A percentile compares a stretch with the other conserved stretches of the same genome.
Conservation (phyloP, 2,113 vertebrate species). For the Muscicapa adusta region DNA sequence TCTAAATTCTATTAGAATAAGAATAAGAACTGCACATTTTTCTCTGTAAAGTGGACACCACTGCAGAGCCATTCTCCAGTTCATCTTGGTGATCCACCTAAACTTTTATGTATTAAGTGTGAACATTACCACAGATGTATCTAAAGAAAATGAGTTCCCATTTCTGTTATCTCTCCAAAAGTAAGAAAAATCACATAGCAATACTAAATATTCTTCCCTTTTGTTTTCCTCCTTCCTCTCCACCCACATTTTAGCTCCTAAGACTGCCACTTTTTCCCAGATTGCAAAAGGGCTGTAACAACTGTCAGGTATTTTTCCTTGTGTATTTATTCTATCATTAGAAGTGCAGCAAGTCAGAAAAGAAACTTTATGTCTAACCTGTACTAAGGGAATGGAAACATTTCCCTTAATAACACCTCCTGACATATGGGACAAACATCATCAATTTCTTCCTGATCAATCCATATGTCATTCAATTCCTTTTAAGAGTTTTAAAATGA, state of each 20-base stretch:
- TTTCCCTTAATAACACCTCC: slow-evolving; percentile 67
- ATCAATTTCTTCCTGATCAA: slow-evolving; percentile 57
- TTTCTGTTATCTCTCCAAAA: neutral
- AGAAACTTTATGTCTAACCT: slow-evolving; percentile 44
- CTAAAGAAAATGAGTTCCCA: slow-evolving; percentile 23
- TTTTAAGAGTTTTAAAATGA: neutral
- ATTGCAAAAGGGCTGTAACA: neutral
- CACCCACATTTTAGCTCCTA: neutral
- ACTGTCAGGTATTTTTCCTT: neutral
- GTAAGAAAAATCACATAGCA: neutral
- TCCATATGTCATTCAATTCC: neutral
- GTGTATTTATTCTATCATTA: neutral
- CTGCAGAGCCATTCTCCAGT: neutral
- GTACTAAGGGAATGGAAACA: slow-evolving; percentile 71
- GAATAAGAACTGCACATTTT: slow-evolving; percentile 55
- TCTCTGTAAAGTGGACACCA: slow-evolving; percentile 74
- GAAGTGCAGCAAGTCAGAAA: neutral
- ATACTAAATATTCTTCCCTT: neutral
- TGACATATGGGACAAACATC: slow-evolving; percentile 77
- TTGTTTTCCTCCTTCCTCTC: neutral
- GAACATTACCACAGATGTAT: slow-evolving; percentile 76
- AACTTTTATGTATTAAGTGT: slow-evolving; percentile 76
- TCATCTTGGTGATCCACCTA: slow-evolving; percentile 65
- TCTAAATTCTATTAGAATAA: slow-evolving; percentile 67
- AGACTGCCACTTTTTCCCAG: neutral